Evolutionary conservation across 2,888 invertebrate genomes (phyloP), one percentile per base, ranked within the genome.

Genomic region (Miltochrista miniata): DNA sequence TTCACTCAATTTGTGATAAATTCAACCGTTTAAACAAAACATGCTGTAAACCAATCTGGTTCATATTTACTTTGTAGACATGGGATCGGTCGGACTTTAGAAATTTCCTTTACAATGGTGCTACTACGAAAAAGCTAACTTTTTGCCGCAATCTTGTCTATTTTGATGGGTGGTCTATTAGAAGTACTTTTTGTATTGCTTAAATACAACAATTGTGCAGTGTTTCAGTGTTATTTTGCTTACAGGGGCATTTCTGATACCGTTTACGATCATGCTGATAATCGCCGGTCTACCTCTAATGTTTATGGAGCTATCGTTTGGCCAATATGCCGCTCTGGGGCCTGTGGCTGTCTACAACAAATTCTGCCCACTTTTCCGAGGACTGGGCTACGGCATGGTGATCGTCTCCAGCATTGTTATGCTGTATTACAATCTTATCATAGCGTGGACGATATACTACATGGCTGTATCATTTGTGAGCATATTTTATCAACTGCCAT

Each of bases 251-350:
- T 97, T 97, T 82, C 93, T 97, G 15, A 95, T 97, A 76, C 97
- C 97, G 9, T 97, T 96, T 78, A 93, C 95, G 51, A 92, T 96
- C 55, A 95, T 96, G 95, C 92, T 97, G 59, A 92, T 96, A 65
- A 94, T 96, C 67, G 96, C 95, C 48, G 96, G 96, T 7, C 87
- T 96, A 48, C 96, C 96, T 24, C 92, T 96, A 7, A 95, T 96
- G 93, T 96, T 96, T 73, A 95, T 96, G 94, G 96, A 97, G 79
- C 87, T 96, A n/a, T 94, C 96, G 0, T 94, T 97, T 57, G 97
- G 97, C 0, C 97, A 97, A 79, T 97, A 95, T 77, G 96, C 96
- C 29, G 95, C 95, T 4, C 78, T 95, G 48, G 95, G 95, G 9
- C 96, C 96, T 0, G 95, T 96, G 12, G 95, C 95, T 12, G 95